Base-by-base conservation (phyloP, 2,797 vertebrate genomes). In the Notamacropus eugenii region DNA sequence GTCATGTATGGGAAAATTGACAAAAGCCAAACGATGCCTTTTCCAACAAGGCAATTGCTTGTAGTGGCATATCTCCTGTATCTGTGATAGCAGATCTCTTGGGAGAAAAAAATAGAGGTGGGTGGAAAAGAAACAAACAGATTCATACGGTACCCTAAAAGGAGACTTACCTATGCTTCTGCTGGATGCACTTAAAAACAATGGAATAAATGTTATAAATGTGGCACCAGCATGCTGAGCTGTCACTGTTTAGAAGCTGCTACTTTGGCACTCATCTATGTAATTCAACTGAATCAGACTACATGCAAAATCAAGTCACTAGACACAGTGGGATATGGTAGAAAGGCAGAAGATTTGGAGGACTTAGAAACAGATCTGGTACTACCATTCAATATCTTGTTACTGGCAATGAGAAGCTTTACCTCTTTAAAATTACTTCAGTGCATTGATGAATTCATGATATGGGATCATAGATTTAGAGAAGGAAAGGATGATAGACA, bases 31-130 rank as follows among this genome's bases (percentile, higher is more conserved):
- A 92, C 92, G 13, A 40, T 50, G 59, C 91, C 90, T 87, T 96
- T 97, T 58, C 94, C 94, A 97, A 96, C 92, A 91, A 93, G 94
- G 67, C 96, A 57, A 94, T 95, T 97, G 95, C 95, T 96, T 94
- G 58, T 95, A 97, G 96, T 96, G 97, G 93, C 92, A 93, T 96
- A 54, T 93, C 95, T 93, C 67, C 90, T 95, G 55, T 92, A 82
- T 97, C 96, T 97, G 97, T 93, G 95, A 94, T 92, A 96, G 58
- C 97, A 97, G 94, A 95, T 94, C 96, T 97, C 97, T 97, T 92
- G 96, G 96, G 97, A 97, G 95, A 29, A 94, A 90, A 57, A 93
- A 94, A 96, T 95, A 94, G 93, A 92, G n/a, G 97, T 98, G 96
- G 96, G 97, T 95, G 96, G 96, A 96, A 97, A 93, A 93, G 95